Conservation (phyloP, 2,113 vertebrate species). For the Sinocyclocheilus rhinocerous region DNA sequence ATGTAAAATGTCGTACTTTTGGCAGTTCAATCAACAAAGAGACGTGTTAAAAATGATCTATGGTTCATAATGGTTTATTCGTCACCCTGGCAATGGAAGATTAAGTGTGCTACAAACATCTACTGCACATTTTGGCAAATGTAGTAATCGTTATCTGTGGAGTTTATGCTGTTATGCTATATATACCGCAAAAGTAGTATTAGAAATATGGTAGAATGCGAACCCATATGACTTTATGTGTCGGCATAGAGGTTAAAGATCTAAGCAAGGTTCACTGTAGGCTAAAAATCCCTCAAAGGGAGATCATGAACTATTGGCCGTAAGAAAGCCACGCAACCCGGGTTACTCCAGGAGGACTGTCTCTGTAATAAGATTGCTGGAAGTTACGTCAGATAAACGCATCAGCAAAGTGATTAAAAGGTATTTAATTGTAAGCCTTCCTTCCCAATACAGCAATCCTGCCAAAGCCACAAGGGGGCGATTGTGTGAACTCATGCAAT, state of each 20-base stretch:
- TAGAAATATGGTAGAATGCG: background rate
- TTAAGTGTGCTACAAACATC: background rate
- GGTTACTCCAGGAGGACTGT: background rate
- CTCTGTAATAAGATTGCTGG: background rate
- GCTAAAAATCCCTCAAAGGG: background rate
- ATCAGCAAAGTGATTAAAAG: background rate
- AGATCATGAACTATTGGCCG: background rate
- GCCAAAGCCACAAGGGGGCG: constrained; percentile 19
- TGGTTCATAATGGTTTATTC: background rate
- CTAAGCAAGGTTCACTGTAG: background rate
- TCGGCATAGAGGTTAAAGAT: background rate
- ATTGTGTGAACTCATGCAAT: background rate
- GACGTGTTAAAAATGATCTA: background rate
- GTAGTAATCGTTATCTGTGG: background rate
- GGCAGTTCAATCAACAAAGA: background rate
- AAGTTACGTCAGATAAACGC: background rate
- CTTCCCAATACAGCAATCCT: background rate
- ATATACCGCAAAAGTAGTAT: background rate
- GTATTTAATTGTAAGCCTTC: background rate
- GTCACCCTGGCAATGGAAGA: background rate
- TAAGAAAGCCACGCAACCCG: background rate
- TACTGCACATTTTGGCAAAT: background rate
- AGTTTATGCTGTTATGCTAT: background rate
- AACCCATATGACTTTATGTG: too few species aligned
- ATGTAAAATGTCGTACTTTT: background rate